Base-by-base conservation (phyloP, 2,113 vertebrate genomes). In the Cryptomyrus ogoouensis region DNA sequence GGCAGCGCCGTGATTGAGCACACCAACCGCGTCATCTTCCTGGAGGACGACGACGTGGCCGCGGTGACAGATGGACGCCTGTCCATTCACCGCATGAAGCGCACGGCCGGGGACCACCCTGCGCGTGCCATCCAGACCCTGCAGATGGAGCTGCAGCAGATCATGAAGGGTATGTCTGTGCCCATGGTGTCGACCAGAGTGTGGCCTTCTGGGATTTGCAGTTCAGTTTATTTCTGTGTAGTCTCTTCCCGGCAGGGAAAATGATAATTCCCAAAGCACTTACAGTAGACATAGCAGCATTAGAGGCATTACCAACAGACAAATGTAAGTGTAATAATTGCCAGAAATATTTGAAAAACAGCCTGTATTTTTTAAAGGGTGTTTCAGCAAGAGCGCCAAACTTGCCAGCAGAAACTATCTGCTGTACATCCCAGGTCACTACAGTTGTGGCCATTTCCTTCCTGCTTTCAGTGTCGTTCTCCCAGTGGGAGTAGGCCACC, bases 131-230 rank as follows among this genome's bases (percentile, higher is more conserved):
- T 99, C 90, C 98, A 99, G 91, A 99, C 98, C 86, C 95, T 99
- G 91, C 98, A 99, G 96, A 98, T 99, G 98, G 98, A 99, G 87
- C 96, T 99, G 4, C 97, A 99, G 96, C 98, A 99, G 91, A 99
- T 99, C 91, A 99, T 99, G 98, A 99, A 99, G 94, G 98, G 98
- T 99, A 90, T 94, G 92, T n/a, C 3, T 0, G 19, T 4, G 39
- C 9, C 3, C n/a, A 9, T 1, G 66, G 24, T 42, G 21, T 35
- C 19, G 4, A 50, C 21, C 31, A 2, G 1, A 46, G 19, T 27
- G 42, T 24, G 49, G 47, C 31, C n/a, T 80, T 80, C 74, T 42
- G 74, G 74, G 74, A 80, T 80, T 39, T 42, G 4, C 15, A 80
- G 74, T 19, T 42, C 74, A 39, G n/a, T 80, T 80, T 80, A 42